These are phyloP conservation scores for Torymus aiolomorphi DNA, from an alignment of 2,888 invertebrate genomes.

Conservation along the genomic window DNA sequence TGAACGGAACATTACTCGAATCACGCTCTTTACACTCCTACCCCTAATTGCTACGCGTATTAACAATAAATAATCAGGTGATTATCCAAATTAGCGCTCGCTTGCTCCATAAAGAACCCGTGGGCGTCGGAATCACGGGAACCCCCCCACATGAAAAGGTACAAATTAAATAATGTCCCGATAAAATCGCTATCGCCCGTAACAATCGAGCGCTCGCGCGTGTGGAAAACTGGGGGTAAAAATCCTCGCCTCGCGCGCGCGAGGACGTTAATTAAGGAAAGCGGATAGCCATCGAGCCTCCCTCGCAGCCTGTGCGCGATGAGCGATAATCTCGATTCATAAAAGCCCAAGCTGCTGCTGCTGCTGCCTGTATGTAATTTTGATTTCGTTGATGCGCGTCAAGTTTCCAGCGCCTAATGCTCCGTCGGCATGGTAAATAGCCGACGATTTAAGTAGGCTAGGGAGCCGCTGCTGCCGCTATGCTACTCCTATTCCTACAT, in stretches of 20 bases:
- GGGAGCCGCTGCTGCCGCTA: neutral
- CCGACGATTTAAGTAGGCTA: slow-evolving; percentile 33
- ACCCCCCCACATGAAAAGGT: neutral
- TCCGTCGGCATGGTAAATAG: slow-evolving; percentile 38
- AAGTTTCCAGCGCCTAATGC: slow-evolving; percentile 30
- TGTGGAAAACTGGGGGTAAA: slow-evolving; percentile 6
- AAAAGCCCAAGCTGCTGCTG: neutral
- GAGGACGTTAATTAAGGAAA: slow-evolving; percentile 31
- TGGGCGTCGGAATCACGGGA: neutral
- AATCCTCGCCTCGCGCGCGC: neutral
- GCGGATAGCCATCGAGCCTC: neutral
- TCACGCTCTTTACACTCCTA: too few species aligned
- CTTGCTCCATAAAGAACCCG: neutral
- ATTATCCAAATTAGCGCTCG: neutral
- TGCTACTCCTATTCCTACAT: too few species aligned
- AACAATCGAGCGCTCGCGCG: neutral
- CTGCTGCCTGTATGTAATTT: slow-evolving; percentile 13
- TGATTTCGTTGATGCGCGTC: slow-evolving; percentile 40
- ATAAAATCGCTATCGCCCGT: slow-evolving; percentile 15
- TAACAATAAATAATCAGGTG: neutral
- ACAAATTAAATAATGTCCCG: slow-evolving; percentile 29
- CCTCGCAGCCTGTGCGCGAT: neutral
- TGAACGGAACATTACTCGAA: too few species aligned
- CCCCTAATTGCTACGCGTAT: neutral
- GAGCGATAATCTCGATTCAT: slow-evolving; percentile 39